These are phyloP conservation scores for Spermophilus dauricus DNA, from an alignment of 2,113 vertebrate genomes.

Conservation along the genomic window DNA sequence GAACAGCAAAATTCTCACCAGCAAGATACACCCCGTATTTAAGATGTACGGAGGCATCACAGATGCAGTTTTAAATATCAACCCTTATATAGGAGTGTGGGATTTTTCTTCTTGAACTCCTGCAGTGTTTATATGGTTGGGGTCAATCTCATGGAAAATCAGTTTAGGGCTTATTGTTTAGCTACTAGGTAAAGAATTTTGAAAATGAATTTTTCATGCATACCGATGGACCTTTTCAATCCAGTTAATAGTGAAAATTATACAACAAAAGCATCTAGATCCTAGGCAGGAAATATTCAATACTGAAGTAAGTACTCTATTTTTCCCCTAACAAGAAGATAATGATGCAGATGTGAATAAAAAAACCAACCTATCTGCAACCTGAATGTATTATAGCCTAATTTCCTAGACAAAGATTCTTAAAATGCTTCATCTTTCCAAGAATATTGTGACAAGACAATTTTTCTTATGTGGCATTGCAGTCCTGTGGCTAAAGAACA, in stretches of 20 bases:
- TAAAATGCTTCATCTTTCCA: conserved; percentile 14
- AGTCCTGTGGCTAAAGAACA: background rate
- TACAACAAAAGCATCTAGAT: background rate
- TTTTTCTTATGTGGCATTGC: background rate
- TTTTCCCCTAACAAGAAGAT: background rate
- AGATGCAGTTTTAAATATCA: background rate
- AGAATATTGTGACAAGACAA: background rate
- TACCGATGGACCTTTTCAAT: background rate
- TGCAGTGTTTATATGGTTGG: background rate
- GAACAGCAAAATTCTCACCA: background rate
- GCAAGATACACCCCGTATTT: background rate
- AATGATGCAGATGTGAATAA: background rate
- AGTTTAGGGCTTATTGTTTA: conserved; percentile 3
- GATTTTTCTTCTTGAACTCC: background rate
- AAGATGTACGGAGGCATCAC: background rate
- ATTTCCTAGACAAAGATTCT: conserved; percentile 36
- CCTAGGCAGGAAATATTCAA: background rate
- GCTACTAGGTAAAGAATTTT: background rate
- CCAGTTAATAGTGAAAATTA: background rate
- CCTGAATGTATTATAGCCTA: background rate
- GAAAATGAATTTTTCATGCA: background rate
- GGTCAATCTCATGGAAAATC: background rate
- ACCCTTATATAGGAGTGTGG: background rate
- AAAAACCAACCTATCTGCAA: background rate
- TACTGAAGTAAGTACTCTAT: background rate